phyloP scores from a whole-genome alignment of 1,140 invertebrate genomes.

The Araneus ventricosus region DNA sequence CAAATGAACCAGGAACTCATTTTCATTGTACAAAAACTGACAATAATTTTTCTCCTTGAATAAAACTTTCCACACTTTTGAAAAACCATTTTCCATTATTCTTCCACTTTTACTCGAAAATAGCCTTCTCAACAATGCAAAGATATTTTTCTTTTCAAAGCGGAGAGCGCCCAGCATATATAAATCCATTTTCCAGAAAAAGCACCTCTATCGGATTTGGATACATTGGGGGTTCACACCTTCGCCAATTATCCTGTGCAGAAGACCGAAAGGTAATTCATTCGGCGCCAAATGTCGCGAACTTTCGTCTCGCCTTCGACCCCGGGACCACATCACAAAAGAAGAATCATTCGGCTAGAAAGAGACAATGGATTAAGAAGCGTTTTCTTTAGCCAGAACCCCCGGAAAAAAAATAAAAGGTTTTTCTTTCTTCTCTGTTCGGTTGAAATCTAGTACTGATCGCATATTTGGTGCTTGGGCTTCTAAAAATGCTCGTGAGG shows the following conservation, averaged over 20 bases:
- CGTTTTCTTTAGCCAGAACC: neutral
- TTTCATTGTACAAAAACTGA: no score
- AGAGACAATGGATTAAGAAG: slow-evolving; percentile 9
- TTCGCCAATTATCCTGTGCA: slow-evolving; percentile 19
- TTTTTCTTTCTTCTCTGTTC: no score
- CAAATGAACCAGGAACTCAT: no score
- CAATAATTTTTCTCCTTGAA: no score
- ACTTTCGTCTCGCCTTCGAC: neutral
- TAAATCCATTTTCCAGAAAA: neutral
- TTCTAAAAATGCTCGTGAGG: no score
- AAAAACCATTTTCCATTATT: no score
- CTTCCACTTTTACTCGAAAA: no score
- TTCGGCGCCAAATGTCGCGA: slow-evolving; percentile 38
- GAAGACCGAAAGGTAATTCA: slow-evolving; percentile 36
- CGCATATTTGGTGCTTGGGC: no score
- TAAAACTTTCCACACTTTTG: no score
- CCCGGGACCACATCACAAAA: neutral
- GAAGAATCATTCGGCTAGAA: neutral
- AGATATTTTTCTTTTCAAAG: neutral
- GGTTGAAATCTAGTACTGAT: no score
- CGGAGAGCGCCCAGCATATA: neutral
- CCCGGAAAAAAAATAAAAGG: neutral
- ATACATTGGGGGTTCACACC: neutral
- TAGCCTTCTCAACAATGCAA: neutral
- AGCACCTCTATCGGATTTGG: neutral